Percentiles rank a stretch among this genome's conserved stretches.
These are phyloP conservation scores for Cenopis cana DNA, from an alignment of 2,888 invertebrate genomes.

Conservation along the genomic window DNA sequence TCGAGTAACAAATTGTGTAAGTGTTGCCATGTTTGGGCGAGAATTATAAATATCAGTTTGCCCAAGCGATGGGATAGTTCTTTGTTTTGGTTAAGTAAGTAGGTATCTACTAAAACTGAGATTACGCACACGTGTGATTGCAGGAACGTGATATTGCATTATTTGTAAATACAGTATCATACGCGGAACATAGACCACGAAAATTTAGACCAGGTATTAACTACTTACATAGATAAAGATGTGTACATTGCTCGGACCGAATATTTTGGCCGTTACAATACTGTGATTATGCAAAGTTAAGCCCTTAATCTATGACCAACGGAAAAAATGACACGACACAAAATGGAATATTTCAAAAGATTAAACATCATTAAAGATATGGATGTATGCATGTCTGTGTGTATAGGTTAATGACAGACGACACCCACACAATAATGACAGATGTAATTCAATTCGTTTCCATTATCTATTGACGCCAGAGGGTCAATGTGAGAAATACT, in stretches of 20 bases:
- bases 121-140: background rate
- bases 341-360: background rate
- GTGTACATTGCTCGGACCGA: background rate
- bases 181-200: background rate
- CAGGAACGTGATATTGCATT: no score
- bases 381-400: background rate
- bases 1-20: constrained; percentile 41
- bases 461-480: background rate
- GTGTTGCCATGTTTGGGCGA: constrained; percentile 39
- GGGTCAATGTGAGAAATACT: background rate
- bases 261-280: no score
- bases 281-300: background rate
- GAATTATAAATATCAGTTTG: constrained; percentile 18
- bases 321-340: background rate
- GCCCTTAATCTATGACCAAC: background rate
- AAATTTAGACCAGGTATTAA: background rate
- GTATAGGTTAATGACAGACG: background rate
- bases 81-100: background rate
- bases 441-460: background rate
- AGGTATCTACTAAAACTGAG: background rate
- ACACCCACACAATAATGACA: background rate
- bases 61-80: background rate
- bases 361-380: no score
- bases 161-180: background rate
- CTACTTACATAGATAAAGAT: background rate